phyloP scores from a whole-genome alignment of 53 echinoderm and acorn worm species.

The Echinarachnius parma region DNA sequence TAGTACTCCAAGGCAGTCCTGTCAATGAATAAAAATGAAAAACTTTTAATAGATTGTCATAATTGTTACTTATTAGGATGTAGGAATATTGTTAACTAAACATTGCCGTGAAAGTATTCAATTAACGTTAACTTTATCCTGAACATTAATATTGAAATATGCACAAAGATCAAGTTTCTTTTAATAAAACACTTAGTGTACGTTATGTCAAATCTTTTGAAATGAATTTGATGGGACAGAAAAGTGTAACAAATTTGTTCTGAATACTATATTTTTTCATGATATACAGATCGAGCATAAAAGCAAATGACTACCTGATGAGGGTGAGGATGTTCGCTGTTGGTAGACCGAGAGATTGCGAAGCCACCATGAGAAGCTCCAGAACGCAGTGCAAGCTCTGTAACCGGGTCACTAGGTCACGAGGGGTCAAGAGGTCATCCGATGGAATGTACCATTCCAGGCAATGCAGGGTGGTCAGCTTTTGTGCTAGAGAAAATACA shows the following conservation, averaged over 20 bases:
- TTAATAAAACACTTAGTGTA: no score
- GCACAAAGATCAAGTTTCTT: no score
- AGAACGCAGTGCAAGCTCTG: conserved; percentile 58
- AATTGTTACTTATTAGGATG: neutral
- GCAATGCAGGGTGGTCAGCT: conserved; percentile 57
- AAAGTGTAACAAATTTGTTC: no score
- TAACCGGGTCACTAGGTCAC: conserved; percentile 54
- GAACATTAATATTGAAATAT: no score
- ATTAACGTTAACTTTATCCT: no score
- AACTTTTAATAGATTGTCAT: neutral
- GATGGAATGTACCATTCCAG: conserved; percentile 60
- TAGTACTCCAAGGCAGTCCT: conserved; percentile 55
- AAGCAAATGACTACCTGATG: conserved; percentile 63
- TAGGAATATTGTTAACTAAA: no score
- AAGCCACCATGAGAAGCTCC: conserved; percentile 56
- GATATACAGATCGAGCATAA: no score
- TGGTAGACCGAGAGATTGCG: conserved; percentile 59
- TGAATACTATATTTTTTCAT: no score
- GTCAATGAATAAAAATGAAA: no score
- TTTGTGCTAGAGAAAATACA: conserved; percentile 26
- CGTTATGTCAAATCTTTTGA: no score
- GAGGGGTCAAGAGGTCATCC: conserved; percentile 16
- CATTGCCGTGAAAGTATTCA: no score
- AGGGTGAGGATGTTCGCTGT: conserved; percentile 56
- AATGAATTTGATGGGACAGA: no score